phyloP scores from a whole-genome alignment of 2,113 vertebrate genomes.

The Nyctibius bracteatus region DNA sequence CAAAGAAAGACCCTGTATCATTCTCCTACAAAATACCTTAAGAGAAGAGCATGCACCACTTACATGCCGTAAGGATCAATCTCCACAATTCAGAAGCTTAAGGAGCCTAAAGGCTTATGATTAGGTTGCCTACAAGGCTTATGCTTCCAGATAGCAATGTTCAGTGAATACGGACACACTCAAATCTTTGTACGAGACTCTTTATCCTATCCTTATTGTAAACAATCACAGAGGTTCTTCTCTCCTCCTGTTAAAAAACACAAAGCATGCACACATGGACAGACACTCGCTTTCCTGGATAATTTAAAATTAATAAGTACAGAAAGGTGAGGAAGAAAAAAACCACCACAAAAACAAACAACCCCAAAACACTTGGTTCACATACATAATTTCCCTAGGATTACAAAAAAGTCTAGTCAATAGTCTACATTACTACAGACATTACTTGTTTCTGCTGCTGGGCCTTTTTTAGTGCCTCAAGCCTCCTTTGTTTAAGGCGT shows the following conservation, averaged over 20 bases:
- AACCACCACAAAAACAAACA: neutral
- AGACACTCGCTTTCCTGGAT: neutral
- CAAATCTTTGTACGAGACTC: neutral
- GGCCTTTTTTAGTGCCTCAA: slow-evolving; percentile 89
- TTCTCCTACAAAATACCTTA: neutral
- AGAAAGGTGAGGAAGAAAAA: neutral
- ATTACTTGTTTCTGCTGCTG: slow-evolving; percentile 97
- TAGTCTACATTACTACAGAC: neutral
- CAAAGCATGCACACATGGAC: neutral
- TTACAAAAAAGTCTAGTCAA: neutral
- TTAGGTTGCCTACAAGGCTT: neutral
- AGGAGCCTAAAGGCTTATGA: neutral
- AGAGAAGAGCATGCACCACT: neutral
- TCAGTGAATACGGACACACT: neutral
- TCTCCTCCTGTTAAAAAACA: neutral
- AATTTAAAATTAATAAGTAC: neutral
- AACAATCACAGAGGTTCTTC: neutral
- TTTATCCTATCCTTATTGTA: neutral
- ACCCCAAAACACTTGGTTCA: neutral
- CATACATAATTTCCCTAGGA: neutral
- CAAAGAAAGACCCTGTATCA: neutral
- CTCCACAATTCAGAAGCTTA: neutral
- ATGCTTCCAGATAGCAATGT: neutral
- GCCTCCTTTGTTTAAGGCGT: slow-evolving; percentile 85
- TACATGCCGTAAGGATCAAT: neutral